Conservation (phyloP, 2,888 invertebrate genomes). For the Hydriomena furcata region DNA sequence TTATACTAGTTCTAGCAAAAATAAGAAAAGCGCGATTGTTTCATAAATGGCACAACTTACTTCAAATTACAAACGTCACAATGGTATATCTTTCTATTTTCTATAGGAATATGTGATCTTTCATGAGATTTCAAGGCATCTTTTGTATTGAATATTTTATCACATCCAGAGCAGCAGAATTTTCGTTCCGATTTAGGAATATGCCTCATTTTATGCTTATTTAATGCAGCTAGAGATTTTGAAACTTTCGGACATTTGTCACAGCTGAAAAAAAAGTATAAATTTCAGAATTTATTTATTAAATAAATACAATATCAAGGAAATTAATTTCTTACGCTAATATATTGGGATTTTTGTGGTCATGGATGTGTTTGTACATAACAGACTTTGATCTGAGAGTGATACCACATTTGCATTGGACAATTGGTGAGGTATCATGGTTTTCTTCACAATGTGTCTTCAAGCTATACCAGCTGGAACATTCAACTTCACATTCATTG, state of each 20-base stretch:
- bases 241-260: conserved; percentile 80
- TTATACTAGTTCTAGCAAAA: too few relatives aligned
- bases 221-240: conserved; percentile 70
- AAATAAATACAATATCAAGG: neutral
- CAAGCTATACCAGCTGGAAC: conserved; percentile 76
- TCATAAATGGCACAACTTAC: conserved; percentile 54
- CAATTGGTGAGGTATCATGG: conserved; percentile 66
- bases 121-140: conserved; percentile 79
- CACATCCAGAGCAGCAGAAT: conserved; percentile 73
- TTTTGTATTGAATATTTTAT: conserved; percentile 75
- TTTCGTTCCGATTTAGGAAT: conserved; percentile 79
- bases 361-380: conserved; percentile 79
- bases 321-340: conserved; percentile 78
- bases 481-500: conserved; percentile 63
- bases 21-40: too few relatives aligned
- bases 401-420: conserved; percentile 75
- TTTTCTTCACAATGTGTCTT: conserved; percentile 61
- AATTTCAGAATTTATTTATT: neutral
- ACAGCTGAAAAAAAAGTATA: conserved; percentile 74
- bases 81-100: conserved; percentile 76
- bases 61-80: conserved; percentile 78
- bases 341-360: conserved; percentile 76
- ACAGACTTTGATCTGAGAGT: conserved; percentile 77
- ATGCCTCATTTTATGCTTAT: conserved; percentile 79
- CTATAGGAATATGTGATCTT: conserved; percentile 79